phyloP scores from a whole-genome alignment of 2,888 invertebrate genomes.

The Calliopum simillimum region DNA sequence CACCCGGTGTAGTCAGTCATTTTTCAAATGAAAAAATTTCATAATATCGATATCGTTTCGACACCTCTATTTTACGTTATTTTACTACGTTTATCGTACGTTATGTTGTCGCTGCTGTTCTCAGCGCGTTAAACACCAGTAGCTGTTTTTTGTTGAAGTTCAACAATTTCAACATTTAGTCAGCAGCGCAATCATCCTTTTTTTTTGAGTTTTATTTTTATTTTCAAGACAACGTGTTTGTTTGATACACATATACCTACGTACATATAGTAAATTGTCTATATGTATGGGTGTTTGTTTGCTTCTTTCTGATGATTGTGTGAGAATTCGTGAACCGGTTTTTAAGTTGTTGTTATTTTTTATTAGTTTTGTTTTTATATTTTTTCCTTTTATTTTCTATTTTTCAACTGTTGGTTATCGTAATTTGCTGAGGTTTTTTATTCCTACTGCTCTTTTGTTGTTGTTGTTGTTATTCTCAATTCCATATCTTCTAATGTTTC shows the following conservation, averaged over 20 bases:
- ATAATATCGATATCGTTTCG: too few species aligned
- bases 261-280: too few species aligned
- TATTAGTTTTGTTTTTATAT: not conserved
- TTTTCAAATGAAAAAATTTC: too few species aligned
- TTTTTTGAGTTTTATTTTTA: not conserved
- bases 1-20: too few species aligned
- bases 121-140: slow-evolving; percentile 24
- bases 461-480: slow-evolving; percentile 10
- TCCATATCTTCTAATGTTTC: too few species aligned
- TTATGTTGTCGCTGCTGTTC: not conserved
- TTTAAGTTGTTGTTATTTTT: slow-evolving; percentile 9
- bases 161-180: slow-evolving; percentile 24
- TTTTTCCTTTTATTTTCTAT: not conserved
- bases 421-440: not conserved
- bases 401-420: not conserved
- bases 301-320: not conserved
- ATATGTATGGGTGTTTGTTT: slow-evolving; percentile 1
- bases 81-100: too few species aligned
- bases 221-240: slow-evolving; percentile 7
- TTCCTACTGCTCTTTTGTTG: slow-evolving; percentile 5
- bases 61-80: too few species aligned
- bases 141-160: slow-evolving; percentile 27
- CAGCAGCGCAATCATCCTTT: slow-evolving; percentile 8
- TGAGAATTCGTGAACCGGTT: slow-evolving; percentile 25
- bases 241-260: not conserved